Base-by-base conservation (phyloP, 2,888 invertebrate species). In the Amorpha juglandis region DNA sequence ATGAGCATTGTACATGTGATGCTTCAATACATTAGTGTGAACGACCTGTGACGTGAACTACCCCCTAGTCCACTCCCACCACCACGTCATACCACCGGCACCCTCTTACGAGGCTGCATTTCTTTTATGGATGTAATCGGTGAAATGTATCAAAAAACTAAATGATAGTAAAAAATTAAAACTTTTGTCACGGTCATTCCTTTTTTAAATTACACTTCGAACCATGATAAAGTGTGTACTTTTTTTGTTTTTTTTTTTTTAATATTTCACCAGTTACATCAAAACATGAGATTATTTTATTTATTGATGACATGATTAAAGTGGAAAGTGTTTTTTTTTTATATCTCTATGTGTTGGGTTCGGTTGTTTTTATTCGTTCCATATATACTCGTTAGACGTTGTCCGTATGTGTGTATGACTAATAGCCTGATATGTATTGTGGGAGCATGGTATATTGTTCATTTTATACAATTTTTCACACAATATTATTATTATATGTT, bases 201-300 rank as follows among this genome's bases (percentile, higher is more conserved):
- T 35, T 9, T 33, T 0, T n/a, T 11, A 35, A 19, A 55, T 63
- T 64, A 72, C 67, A 70, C 52, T 71, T 65, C 51, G 63, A 64
- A 53, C 47, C 68, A 70, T 19, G 1, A 69, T 69, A 68, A 70
- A 2, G 12, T 12, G 16, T 62, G 38, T n/a, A 48, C n/a, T 11
- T 35, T 38, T 7, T 9, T 27, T n/a, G 19, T 38, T 7, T 9
- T 27, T 8, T 66, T 64, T 64, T 69, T 77, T 82, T 82, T 81
- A 83, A 85, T 86, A 74, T 82, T 88, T 82, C 78, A 78, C 82
- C 69, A 50, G 71, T 58, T 38, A 58, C 42, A 42, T 42, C 58
- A 11, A 66, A 69, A 74, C 68, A 77, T 80, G 91, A 92, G 92
- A 92, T 92, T 92, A 92, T 91, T 91, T 91, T 89, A 83, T 89